Conservation (phyloP, 2,797 vertebrate species). For the Microctenopoma steveboyesi region DNA sequence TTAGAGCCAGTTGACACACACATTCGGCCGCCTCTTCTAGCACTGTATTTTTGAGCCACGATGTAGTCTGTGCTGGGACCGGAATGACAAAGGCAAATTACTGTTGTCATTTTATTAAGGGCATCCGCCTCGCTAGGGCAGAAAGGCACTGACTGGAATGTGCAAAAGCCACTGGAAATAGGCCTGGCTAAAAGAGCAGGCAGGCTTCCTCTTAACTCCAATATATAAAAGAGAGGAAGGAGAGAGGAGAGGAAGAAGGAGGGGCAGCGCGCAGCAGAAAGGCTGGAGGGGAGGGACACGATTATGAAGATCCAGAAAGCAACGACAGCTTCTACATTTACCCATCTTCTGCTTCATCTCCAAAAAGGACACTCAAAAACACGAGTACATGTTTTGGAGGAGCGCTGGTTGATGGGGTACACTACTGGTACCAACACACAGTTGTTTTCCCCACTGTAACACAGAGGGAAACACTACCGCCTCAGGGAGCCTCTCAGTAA, state of each 20-base stretch:
- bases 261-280: conserved; percentile 1
- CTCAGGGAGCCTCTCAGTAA: conserved; percentile 64
- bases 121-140: conserved; percentile 93
- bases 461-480: conserved; percentile 64
- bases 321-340: conserved; percentile 49
- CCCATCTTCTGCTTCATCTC: conserved; percentile 1
- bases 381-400: background rate
- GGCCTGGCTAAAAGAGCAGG: conserved; percentile 63
- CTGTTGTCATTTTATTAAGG: conserved; percentile 99
- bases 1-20: conserved; percentile 97
- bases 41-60: conserved; percentile 99
- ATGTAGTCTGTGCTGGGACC: conserved; percentile 89
- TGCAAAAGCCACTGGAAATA: conserved; percentile 83
- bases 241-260: conserved; percentile 6
- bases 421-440: background rate
- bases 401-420: conserved; percentile 11
- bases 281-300: conserved; percentile 11
- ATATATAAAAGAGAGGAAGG: conserved; percentile 34
- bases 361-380: conserved; percentile 25
- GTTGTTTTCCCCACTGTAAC: conserved; percentile 35
- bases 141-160: conserved; percentile 90
- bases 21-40: conserved; percentile 91
- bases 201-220: conserved; percentile 59
- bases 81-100: conserved; percentile 99
- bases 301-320: conserved; percentile 54